Evolutionary conservation across 1,140 invertebrate species (phyloP), one percentile per base, ranked within the genome.

Genomic region (Lordiphosa mommai): DNA sequence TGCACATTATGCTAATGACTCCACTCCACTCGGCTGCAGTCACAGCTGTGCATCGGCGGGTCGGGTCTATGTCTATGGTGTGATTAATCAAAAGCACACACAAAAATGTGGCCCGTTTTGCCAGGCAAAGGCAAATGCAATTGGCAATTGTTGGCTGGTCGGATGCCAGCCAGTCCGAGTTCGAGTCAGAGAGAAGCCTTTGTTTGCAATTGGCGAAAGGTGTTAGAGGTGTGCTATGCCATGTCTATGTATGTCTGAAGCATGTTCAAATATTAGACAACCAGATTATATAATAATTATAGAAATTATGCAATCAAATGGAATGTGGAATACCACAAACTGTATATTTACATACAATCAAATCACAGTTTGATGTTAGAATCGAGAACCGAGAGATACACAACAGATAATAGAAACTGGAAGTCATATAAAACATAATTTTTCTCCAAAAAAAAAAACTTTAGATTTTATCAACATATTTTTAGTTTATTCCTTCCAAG

Each of bases 1-100:
- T 80, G 74, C 74, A 80, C 69, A 79, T 79, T 79, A 80, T 79
- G 73, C 74, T 79, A 79, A 79, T 79, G 73, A 79, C 73, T 53
- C 33, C 72, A 33, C 13, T 40, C 32, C 9, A 57, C 49, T 43
- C 47, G n/a, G 40, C 2, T 33, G 36, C 33, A 44, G 29, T 36
- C 47, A 14, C 49, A 13, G 27, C 40, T 33, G 37, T 47, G 17
- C 41, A 14, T 43, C 36, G 16, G 6, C 23, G 29, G 40, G 49
- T 40, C 67, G 70, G 67, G 57, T 68, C 69, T 46, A 64, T 58
- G 65, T 43, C 48, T 9, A 37, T 41, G 63, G 68, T 60, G 61
- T 79, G 74, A 80, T 79, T 79, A 79, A 80, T 80, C 73, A 79
- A 79, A 77, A 69, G 52, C 56, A 30, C 47, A 76, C 43, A 55